A percentile compares a stretch with the other conserved stretches of the same genome.
phyloP scores from a whole-genome alignment of 37 sponge, comb jelly and placozoan species.

The Spongia lamella region DNA sequence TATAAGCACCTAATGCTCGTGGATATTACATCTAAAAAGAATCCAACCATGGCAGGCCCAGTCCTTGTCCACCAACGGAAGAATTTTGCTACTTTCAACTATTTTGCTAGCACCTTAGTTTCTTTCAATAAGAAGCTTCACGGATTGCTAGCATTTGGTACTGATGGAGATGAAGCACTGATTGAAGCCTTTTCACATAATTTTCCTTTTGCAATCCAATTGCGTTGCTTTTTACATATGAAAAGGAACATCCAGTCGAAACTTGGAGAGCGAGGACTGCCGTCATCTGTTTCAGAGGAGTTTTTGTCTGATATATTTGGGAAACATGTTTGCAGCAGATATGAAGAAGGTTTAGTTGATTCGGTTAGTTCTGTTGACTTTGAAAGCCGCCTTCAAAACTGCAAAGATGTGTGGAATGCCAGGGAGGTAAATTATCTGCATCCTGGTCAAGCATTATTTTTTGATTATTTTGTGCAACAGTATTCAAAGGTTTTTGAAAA shows the following conservation, averaged over 20 bases:
- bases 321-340: conserved; percentile 1
- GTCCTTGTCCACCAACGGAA: conserved; percentile 25
- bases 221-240: conserved; percentile 54
- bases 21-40: conserved; percentile 5
- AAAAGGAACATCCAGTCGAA: conserved; percentile 33
- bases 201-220: conserved; percentile 42
- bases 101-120: conserved; percentile 29
- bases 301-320: conserved; percentile 55
- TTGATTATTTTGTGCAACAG: conserved; percentile 10
- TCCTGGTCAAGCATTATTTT: background rate
- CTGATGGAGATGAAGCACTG: conserved; percentile 46
- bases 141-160: conserved; percentile 38
- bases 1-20: conserved; percentile 43
- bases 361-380: conserved; percentile 11
- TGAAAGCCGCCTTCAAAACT: background rate
- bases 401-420: conserved; percentile 16
- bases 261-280: conserved; percentile 1
- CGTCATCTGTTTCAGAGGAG: conserved; percentile 19
- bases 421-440: background rate
- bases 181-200: conserved; percentile 28
- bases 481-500: background rate
- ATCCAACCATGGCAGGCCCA: conserved; percentile 32
- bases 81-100: conserved; percentile 32
- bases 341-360: conserved; percentile 54
- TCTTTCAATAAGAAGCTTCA: conserved; percentile 23